A percentile compares a stretch with the other conserved stretches of the same genome.
phyloP scores from a whole-genome alignment of 2,888 invertebrate genomes.

The Campaea margaritaria region DNA sequence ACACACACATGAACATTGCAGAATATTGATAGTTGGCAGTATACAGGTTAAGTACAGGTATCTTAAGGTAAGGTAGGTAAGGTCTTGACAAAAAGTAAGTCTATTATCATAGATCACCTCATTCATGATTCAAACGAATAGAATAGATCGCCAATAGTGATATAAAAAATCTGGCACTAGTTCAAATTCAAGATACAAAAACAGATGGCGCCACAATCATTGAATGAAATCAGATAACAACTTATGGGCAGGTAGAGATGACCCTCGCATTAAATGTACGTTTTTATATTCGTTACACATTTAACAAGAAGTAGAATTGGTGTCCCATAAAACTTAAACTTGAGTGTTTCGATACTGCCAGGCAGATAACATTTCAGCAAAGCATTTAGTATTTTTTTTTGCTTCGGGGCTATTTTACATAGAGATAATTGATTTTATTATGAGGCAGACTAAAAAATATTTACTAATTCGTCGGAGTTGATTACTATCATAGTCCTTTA shows the following conservation, averaged over 20 bases:
- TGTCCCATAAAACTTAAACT: constrained; percentile 51
- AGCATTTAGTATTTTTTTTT: neutral
- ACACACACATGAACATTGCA: no score
- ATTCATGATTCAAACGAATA: neutral
- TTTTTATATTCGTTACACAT: constrained; percentile 49
- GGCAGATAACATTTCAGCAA: constrained; percentile 44
- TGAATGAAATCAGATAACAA: constrained; percentile 64
- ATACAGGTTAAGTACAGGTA: no score
- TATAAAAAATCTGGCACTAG: constrained; percentile 5
- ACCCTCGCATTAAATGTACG: constrained; percentile 52
- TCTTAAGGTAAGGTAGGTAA: no score
- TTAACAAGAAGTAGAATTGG: constrained; percentile 43
- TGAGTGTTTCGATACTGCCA: constrained; percentile 41
- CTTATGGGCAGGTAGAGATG: constrained; percentile 60
- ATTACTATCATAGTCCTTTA: no score
- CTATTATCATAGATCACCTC: neutral
- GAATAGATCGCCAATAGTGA: no score
- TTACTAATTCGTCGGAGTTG: no score
- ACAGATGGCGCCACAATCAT: constrained; percentile 62
- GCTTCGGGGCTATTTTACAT: neutral
- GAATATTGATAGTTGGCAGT: no score
- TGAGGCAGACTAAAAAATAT: no score
- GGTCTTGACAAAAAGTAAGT: no score
- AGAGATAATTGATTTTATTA: no score
- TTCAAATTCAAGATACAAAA: constrained; percentile 28